Conservation (phyloP, 2,797 vertebrate species). For the Clarias platycephalus region DNA sequence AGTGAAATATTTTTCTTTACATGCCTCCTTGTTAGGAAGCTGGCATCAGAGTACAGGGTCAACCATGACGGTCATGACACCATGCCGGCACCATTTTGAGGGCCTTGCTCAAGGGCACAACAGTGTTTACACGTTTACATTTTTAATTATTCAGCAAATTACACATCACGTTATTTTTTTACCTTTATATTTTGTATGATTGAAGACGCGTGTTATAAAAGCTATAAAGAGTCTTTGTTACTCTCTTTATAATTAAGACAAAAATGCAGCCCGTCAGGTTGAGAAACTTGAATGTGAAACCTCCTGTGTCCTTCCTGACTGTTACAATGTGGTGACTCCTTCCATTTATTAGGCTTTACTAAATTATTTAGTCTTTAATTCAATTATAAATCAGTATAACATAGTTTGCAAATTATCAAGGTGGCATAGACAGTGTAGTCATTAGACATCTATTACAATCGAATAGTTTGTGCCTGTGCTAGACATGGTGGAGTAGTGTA, state of each 20-base stretch:
- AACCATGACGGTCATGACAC: too few species aligned
- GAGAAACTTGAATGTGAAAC: not conserved
- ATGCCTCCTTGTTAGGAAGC: too few species aligned
- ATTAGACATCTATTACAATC: not conserved
- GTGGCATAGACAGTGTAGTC: too few species aligned
- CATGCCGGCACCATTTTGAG: too few species aligned
- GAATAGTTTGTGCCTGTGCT: not conserved
- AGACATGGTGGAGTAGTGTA: not conserved
- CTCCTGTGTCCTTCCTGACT: not conserved
- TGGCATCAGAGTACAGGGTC: too few species aligned
- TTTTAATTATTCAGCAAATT: not conserved
- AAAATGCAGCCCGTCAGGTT: not conserved
- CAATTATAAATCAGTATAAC: not conserved
- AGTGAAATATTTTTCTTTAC: too few species aligned
- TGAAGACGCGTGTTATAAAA: not conserved
- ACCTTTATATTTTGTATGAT: not conserved
- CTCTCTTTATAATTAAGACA: not conserved
- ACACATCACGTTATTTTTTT: not conserved
- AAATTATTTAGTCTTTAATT: not conserved
- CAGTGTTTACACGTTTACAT: not conserved
- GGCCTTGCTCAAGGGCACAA: too few species aligned
- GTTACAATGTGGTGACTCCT: not conserved
- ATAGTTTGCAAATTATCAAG: not conserved
- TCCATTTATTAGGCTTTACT: not conserved
- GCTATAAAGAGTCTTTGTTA: not conserved